Evolutionary conservation across 2,888 invertebrate genomes (phyloP), one percentile per base, ranked within the genome.

Genomic region (Athalia circularis): DNA sequence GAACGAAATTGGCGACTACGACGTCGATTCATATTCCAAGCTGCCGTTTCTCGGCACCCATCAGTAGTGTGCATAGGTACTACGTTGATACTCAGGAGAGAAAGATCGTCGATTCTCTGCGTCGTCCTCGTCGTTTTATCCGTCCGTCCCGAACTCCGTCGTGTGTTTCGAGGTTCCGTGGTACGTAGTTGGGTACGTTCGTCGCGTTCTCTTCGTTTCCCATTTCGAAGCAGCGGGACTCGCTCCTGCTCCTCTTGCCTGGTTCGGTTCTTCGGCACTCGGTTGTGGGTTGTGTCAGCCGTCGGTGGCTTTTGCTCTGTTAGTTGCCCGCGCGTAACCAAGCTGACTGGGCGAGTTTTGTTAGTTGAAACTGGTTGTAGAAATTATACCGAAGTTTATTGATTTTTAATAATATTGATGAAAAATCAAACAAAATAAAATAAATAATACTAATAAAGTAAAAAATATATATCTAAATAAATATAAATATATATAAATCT

Each of bases 261-360:
- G 29, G 29, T 29, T 54, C 54, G 9, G 54, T 54, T 11, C 29
- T 29, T 29, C 61, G 57, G 68, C 65, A 64, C 67, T 72, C 75
- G 68, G 65, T 77, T 68, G 77, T 77, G 81, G 70, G 81, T 82
- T 50, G 75, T 83, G 80, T 85, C 81, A 86, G 29, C 29, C 29
- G 29, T 29, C 29, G 29, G 29, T 29, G 29, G 29, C 29, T 29
- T 29, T 29, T 29, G 29, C 29, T 29, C 29, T 88, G 88, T 88
- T 85, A 87, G 85, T 87, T 75, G 75, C 75, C 75, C 86, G 88
- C 88, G 88, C 88, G 88, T 88, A 87, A 85, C 87, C 87, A 85
- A 88, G 84, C 86, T 80, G 85, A 86, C 50, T 15, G 15, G 50
- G 62, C 48, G 74, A 72, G 47, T 0, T 62, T 75, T 62, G 61